Percentiles rank a stretch among this genome's conserved stretches.
Conservation (phyloP, 1,140 invertebrate species). For the Alviniconcha marisindica region DNA sequence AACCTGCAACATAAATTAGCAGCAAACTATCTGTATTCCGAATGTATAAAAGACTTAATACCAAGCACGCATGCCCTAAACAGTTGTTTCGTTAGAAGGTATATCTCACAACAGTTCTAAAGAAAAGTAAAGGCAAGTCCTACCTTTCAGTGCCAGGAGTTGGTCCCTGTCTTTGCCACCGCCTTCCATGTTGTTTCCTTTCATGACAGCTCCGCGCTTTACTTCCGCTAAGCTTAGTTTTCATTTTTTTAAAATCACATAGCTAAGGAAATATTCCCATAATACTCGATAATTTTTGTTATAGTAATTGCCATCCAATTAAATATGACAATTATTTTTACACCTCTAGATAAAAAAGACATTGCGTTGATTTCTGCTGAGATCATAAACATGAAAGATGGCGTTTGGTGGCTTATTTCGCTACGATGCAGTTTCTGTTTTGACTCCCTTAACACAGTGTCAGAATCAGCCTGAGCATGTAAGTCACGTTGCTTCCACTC, state of each 20-base stretch:
- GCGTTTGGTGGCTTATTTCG: conserved; percentile 35
- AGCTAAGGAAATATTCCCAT: background rate
- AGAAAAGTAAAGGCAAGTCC: conserved; percentile 37
- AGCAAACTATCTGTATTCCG: no score
- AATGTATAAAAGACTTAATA: no score
- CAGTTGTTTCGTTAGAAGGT: no score
- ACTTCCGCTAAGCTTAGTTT: background rate
- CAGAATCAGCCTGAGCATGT: conserved; percentile 41
- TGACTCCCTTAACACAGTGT: conserved; percentile 43
- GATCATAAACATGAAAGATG: conserved; percentile 38
- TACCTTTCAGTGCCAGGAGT: conserved; percentile 67
- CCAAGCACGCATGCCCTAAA: no score
- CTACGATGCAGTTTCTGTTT: conserved; percentile 41
- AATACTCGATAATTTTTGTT: background rate
- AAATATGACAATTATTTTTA: background rate
- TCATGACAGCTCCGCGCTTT: background rate
- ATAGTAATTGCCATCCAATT: background rate
- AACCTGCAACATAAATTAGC: no score
- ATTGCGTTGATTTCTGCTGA: conserved; percentile 30
- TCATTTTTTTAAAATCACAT: background rate
- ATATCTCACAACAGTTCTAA: background rate
- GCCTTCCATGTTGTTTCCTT: conserved; percentile 58
- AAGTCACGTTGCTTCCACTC: background rate
- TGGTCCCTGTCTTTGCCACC: conserved; percentile 65
- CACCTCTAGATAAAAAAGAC: background rate